Evolutionary conservation across 2,888 invertebrate species (phyloP).

Genomic region (Torymus tubicola): DNA sequence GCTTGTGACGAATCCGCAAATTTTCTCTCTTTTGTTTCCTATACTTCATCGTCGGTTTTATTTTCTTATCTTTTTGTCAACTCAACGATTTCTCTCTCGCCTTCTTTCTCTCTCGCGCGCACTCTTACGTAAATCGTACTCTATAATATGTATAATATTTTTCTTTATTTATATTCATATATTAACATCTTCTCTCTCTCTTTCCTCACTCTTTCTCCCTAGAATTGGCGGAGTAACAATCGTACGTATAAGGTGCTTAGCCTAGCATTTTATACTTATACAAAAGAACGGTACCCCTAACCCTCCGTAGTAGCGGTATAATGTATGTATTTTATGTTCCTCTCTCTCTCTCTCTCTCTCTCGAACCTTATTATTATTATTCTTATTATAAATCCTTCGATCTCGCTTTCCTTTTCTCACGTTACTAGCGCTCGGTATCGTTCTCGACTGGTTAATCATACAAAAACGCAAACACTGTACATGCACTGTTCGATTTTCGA

Average conservation of each 20-base stretch:
- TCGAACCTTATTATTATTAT: background rate
- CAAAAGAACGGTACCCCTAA: conserved; percentile 61
- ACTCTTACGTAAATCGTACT: conserved; percentile 47
- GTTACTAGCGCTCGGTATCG: background rate
- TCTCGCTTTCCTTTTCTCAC: too few relatives aligned
- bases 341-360: too few relatives aligned
- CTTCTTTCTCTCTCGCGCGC: background rate
- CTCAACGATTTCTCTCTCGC: conserved; percentile 21
- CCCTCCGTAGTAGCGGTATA: conserved; percentile 51
- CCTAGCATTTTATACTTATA: conserved; percentile 46
- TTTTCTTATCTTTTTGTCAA: conserved; percentile 22
- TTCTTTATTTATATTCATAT: conserved; percentile 57
- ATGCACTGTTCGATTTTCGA: background rate
- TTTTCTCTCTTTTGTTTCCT: conserved; percentile 8
- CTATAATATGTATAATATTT: conserved; percentile 51
- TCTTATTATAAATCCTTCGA: conserved; percentile 43
- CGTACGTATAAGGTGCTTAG: conserved; percentile 48
- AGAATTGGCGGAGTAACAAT: conserved; percentile 51
- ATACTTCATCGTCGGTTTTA: background rate
- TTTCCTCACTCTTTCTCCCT: conserved; percentile 18
- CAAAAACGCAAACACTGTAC: conserved; percentile 24
- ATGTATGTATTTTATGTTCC: conserved; percentile 23
- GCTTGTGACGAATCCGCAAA: conserved; percentile 54
- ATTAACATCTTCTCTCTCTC: conserved; percentile 64
- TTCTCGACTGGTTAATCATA: background rate